Evolutionary conservation across 2,797 vertebrate species (phyloP).

Genomic region (Carapus acus): DNA sequence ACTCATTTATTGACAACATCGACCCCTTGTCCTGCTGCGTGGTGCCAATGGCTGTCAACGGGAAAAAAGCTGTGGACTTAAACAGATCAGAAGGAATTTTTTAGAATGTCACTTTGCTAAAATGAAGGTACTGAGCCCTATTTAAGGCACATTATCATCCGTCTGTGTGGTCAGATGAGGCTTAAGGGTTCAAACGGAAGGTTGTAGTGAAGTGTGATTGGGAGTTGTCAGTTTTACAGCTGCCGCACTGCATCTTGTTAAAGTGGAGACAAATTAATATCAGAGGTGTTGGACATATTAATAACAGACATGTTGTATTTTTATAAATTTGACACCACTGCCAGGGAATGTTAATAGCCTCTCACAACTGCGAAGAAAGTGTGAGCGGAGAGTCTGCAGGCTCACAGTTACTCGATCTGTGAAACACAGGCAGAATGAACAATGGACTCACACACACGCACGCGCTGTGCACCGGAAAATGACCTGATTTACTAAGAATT

Average conservation of each 20-base stretch:
- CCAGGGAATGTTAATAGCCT: neutral
- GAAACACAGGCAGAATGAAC: constrained; percentile 1
- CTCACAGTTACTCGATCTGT: neutral
- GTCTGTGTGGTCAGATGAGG: constrained; percentile 16
- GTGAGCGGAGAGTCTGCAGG: neutral
- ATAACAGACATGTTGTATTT: neutral
- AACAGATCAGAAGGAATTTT: constrained; percentile 28
- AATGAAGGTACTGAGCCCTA: constrained; percentile 18
- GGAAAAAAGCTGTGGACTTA: constrained; percentile 16
- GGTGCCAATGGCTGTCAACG: constrained; percentile 21
- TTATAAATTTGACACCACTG: neutral
- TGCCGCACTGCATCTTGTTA: neutral
- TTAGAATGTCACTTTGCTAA: constrained; percentile 23
- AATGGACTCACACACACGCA: constrained; percentile 4
- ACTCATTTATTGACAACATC: constrained; percentile 42
- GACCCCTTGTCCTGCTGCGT: constrained; percentile 22
- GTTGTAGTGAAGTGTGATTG: constrained; percentile 8
- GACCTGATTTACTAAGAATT: no score
- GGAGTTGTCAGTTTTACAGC: constrained; percentile 16
- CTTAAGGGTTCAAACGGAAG: constrained; percentile 17
- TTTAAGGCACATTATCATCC: constrained; percentile 32
- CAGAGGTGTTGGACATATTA: constrained; percentile 1
- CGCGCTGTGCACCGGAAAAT: constrained; percentile 9
- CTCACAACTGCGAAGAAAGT: constrained; percentile 4
- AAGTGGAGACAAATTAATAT: constrained; percentile 2